Evolutionary conservation across 2,113 vertebrate species (phyloP).

Genomic region (Polypterus bichir): DNA sequence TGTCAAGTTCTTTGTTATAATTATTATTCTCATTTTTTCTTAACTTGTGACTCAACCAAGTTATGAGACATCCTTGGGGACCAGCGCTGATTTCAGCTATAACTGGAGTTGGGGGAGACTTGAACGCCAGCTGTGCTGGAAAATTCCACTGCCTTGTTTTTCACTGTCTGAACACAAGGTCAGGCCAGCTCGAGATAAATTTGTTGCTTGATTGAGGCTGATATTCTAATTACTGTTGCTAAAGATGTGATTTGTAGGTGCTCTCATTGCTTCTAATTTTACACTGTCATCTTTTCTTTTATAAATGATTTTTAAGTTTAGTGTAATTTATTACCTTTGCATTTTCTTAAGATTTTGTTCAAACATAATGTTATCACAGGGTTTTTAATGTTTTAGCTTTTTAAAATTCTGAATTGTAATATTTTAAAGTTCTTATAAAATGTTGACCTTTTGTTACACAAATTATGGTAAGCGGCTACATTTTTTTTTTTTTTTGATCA

Average conservation of each 20-base stretch:
- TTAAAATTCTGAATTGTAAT: too few relatives aligned
- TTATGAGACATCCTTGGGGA: constrained; percentile 24
- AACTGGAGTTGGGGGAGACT: constrained; percentile 17
- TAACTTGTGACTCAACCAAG: constrained; percentile 19
- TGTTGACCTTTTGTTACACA: too few relatives aligned
- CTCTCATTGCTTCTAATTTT: background rate
- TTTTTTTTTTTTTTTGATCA: too few relatives aligned
- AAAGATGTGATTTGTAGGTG: constrained; percentile 16
- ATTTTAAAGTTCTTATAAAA: too few relatives aligned
- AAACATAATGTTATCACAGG: too few relatives aligned
- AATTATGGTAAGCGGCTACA: too few relatives aligned
- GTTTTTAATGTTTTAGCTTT: too few relatives aligned
- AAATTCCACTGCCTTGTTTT: constrained; percentile 28
- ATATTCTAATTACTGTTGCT: constrained; percentile 24
- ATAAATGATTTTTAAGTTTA: too few relatives aligned
- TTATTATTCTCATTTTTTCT: constrained; percentile 1
- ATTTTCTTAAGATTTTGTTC: too few relatives aligned
- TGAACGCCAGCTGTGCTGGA: constrained; percentile 28
- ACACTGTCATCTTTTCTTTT: too few relatives aligned
- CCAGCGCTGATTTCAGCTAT: constrained; percentile 19
- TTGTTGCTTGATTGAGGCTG: constrained; percentile 26
- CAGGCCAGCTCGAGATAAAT: constrained; percentile 23
- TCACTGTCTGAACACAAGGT: constrained; percentile 23
- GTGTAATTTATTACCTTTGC: too few relatives aligned
- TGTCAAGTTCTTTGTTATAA: constrained; percentile 1